These are phyloP conservation scores for Pogonognathellus flavescens DNA, from an alignment of 1,140 invertebrate genomes.

Conservation along the genomic window DNA sequence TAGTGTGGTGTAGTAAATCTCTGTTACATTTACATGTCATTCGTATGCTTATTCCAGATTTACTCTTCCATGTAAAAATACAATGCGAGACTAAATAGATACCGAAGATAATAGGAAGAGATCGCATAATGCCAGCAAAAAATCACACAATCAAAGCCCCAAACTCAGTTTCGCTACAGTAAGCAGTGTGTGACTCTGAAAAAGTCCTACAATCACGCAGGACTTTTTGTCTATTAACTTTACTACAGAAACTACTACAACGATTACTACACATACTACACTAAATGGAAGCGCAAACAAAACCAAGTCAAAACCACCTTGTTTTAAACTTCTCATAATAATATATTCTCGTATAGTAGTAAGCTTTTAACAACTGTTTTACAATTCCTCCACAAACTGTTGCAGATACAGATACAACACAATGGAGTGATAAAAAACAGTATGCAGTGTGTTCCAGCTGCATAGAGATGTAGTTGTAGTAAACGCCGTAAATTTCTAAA, in stretches of 20 bases:
- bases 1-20: conserved; percentile 19
- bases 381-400: neutral
- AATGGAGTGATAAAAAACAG: conserved; percentile 9
- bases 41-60: neutral
- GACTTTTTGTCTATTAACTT: conserved; percentile 5
- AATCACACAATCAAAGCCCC: conserved; percentile 17
- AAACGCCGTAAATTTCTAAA: no score
- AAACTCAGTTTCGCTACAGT: conserved; percentile 39
- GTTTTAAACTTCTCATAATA: neutral
- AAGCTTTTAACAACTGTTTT: neutral
- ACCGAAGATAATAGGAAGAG: conserved; percentile 46
- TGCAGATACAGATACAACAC: conserved; percentile 15
- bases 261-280: no score
- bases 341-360: neutral
- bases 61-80: conserved; percentile 37
- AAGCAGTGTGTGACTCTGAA: conserved; percentile 45
- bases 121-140: conserved; percentile 29
- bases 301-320: neutral
- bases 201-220: conserved; percentile 29
- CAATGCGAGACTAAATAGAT: conserved; percentile 48
- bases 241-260: no score
- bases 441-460: neutral
- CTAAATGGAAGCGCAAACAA: neutral
- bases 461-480: no score
- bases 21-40: conserved; percentile 27